Evolutionary conservation across 1,140 invertebrate genomes (phyloP).

Genomic region (Penaeus japonicus): DNA sequence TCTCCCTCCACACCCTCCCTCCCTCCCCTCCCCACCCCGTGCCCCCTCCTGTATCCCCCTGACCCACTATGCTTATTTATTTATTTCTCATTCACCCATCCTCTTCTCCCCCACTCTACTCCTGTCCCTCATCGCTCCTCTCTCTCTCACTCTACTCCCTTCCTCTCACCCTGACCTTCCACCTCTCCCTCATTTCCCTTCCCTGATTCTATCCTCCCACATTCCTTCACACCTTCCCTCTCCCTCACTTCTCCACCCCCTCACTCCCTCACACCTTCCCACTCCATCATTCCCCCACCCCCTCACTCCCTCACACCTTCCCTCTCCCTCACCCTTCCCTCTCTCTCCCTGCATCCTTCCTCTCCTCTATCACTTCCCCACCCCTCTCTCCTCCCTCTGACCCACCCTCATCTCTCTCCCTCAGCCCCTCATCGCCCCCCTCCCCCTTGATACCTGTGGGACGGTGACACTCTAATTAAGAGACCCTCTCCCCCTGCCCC

Average conservation of each 20-base stretch:
- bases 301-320: too few species aligned
- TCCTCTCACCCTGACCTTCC: background rate
- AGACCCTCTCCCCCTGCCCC: background rate
- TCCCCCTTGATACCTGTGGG: background rate
- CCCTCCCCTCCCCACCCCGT: too few species aligned
- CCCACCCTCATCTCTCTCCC: background rate
- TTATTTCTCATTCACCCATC: too few species aligned
- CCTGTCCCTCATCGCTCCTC: background rate
- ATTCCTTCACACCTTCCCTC: too few species aligned
- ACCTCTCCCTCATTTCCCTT: background rate
- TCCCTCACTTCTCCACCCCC: background rate
- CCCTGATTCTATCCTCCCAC: background rate
- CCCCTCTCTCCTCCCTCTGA: background rate
- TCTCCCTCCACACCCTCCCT: too few species aligned
- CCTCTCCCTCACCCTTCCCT: background rate
- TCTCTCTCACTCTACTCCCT: background rate
- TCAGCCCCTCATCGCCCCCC: background rate
- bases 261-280: background rate
- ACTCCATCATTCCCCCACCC: background rate
- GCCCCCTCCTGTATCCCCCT: too few species aligned
- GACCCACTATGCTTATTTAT: too few species aligned
- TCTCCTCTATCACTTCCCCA: background rate
- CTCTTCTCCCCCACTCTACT: too few species aligned
- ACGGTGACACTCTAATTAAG: background rate
- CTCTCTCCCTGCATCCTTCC: background rate